A percentile compares a stretch with the other conserved stretches of the same genome.
These are phyloP conservation scores for Ursus arctos DNA, from an alignment of 2,113 vertebrate genomes.

Conservation along the genomic window DNA sequence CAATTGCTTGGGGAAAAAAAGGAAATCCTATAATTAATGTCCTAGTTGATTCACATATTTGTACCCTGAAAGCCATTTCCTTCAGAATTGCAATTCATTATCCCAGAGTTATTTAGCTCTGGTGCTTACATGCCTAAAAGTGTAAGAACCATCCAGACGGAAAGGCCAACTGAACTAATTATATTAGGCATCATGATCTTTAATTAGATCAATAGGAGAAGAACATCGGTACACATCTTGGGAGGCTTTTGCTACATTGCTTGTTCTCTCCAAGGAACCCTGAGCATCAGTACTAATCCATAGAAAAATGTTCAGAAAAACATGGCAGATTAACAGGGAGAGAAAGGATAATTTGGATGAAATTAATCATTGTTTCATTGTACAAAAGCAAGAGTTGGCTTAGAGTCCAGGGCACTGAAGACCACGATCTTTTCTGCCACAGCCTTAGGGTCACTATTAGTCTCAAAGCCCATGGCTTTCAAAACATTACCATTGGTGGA, in stretches of 20 bases:
- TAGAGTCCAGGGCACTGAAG: not conserved
- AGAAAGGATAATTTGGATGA: slow-evolving; percentile 54
- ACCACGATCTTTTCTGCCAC: not conserved
- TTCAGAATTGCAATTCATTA: slow-evolving; percentile 76
- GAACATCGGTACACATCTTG: slow-evolving; percentile 63
- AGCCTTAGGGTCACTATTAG: not conserved
- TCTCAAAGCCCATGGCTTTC: not conserved
- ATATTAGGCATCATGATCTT: slow-evolving; percentile 66
- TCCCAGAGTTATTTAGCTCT: slow-evolving; percentile 51
- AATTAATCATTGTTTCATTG: slow-evolving; percentile 49
- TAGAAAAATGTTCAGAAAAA: slow-evolving; percentile 45
- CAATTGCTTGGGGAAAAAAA: not conserved
- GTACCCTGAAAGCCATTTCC: slow-evolving; percentile 70
- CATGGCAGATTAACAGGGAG: slow-evolving; percentile 10
- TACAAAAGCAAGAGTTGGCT: slow-evolving; percentile 15
- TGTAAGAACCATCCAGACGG: slow-evolving; percentile 44
- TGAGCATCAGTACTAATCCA: slow-evolving; percentile 64
- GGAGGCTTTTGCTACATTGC: slow-evolving; percentile 50
- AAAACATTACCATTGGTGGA: not conserved
- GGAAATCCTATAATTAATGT: slow-evolving; percentile 59
- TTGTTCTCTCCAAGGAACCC: slow-evolving; percentile 51
- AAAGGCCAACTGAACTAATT: slow-evolving; percentile 70
- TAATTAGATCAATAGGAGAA: slow-evolving; percentile 74
- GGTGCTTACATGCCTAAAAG: not conserved
- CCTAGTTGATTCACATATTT: slow-evolving; percentile 69